Evolutionary conservation across 2,797 vertebrate species (phyloP).

Genomic region (Silurus aristotelis): DNA sequence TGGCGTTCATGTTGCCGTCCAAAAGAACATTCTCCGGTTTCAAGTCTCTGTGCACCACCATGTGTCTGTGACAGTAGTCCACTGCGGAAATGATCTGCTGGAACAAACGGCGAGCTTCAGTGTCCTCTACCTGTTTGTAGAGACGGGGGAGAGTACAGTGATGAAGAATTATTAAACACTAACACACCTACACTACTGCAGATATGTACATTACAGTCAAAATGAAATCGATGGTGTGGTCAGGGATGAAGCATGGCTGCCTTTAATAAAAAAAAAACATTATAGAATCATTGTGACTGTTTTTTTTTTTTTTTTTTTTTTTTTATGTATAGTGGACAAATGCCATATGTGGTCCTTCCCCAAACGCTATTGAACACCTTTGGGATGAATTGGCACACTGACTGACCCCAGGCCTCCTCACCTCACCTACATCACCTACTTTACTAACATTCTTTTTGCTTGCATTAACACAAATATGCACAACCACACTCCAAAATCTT

Average conservation of each 20-base stretch:
- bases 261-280: neutral
- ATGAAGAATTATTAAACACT: neutral
- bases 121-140: slow-evolving; percentile 84
- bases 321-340: no score
- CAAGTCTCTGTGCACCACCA: slow-evolving; percentile 98
- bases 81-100: slow-evolving; percentile 98
- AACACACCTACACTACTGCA: neutral
- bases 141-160: neutral
- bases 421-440: no score
- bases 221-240: neutral
- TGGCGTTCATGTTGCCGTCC: slow-evolving; percentile 95
- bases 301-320: no score
- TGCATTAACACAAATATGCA: no score
- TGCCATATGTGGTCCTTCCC: no score
- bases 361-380: no score
- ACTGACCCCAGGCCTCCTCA: no score
- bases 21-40: slow-evolving; percentile 98
- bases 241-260: neutral
- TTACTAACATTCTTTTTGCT: no score
- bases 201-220: neutral
- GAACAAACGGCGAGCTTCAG: slow-evolving; percentile 92
- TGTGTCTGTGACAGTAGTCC: slow-evolving; percentile 98
- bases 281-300: no score
- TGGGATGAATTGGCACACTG: no score
- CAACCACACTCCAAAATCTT: no score